Evolutionary conservation across 2,113 vertebrate species (phyloP).

Genomic region (Myotis lucifugus): DNA sequence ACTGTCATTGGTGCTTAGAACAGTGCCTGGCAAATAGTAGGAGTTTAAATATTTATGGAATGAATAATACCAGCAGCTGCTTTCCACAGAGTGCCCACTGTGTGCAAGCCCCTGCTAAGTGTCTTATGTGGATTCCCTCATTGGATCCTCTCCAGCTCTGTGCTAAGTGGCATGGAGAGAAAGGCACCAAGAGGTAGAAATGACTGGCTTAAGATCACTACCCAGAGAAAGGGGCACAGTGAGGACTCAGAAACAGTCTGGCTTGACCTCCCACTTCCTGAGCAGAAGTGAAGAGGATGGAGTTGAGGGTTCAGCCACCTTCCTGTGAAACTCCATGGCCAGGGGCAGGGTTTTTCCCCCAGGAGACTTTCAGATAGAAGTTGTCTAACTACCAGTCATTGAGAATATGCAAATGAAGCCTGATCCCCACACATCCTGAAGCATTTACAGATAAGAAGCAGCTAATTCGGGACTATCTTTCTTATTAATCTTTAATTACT

Average conservation of each 20-base stretch:
- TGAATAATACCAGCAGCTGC: not conserved
- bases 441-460: slow-evolving; percentile 68
- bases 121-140: not conserved
- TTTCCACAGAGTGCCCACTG: not conserved
- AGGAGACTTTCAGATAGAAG: not conserved
- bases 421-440: slow-evolving; percentile 51
- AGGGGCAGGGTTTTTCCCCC: not conserved
- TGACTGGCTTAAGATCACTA: not conserved
- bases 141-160: not conserved
- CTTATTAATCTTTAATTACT: slow-evolving; percentile 81
- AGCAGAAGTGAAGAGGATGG: not conserved
- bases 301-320: rapidly evolving
- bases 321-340: not conserved
- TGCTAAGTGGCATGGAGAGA: not conserved
- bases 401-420: slow-evolving; percentile 41
- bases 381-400: not conserved
- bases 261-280: not conserved
- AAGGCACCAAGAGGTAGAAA: not conserved
- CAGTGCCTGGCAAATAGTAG: not conserved
- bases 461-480: slow-evolving; percentile 76
- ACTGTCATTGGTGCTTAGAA: no score
- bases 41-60: not conserved
- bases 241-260: not conserved
- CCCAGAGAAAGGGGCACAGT: no score
- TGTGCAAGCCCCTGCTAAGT: not conserved